Evolutionary conservation across 1,140 invertebrate genomes (phyloP).

Genomic region (Stegodyphus mimosarum): DNA sequence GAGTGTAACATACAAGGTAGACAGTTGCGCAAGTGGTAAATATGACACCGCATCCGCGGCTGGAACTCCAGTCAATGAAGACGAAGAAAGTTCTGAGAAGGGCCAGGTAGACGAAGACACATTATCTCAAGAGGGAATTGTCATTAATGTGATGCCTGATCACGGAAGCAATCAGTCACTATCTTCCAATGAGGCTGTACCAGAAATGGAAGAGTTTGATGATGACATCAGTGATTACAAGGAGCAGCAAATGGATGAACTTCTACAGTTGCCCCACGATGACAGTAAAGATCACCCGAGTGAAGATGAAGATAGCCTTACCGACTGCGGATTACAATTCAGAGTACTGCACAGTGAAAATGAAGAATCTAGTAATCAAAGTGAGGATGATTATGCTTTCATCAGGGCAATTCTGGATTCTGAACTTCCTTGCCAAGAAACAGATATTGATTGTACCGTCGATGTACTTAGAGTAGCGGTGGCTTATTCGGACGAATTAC

Average conservation of each 20-base stretch:
- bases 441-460: background rate
- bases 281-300: constrained; percentile 14
- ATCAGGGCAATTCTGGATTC: constrained; percentile 13
- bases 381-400: constrained; percentile 29
- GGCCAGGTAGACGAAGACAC: constrained; percentile 1
- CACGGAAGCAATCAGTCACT: background rate
- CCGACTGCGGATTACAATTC: constrained; percentile 44
- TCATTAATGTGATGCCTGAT: constrained; percentile 15
- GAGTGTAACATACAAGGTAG: constrained; percentile 37
- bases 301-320: constrained; percentile 55
- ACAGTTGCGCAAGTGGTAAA: background rate
- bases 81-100: constrained; percentile 6
- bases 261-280: constrained; percentile 10
- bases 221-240: constrained; percentile 44
- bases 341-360: constrained; percentile 26
- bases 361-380: constrained; percentile 3
- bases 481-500: constrained; percentile 92
- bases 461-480: constrained; percentile 80
- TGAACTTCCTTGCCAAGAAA: constrained; percentile 2
- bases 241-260: constrained; percentile 34
- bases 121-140: constrained; percentile 18
- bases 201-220: constrained; percentile 36
- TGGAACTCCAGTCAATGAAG: constrained; percentile 19
- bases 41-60: background rate
- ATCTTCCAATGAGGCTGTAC: constrained; percentile 9